phyloP scores from a whole-genome alignment of 2,797 vertebrate genomes.

The Streptopelia turtur region DNA sequence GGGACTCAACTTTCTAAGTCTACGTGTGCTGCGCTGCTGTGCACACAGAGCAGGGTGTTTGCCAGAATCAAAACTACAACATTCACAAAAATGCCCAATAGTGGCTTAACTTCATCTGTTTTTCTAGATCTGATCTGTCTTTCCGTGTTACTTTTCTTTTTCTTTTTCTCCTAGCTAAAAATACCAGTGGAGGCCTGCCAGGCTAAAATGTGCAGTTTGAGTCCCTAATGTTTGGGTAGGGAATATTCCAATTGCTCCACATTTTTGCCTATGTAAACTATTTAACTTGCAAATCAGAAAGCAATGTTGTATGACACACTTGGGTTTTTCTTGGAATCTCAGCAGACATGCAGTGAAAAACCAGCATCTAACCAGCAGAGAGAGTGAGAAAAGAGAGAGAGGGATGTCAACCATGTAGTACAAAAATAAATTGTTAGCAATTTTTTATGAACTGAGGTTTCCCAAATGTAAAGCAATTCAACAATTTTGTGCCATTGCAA shows the following conservation, averaged over 20 bases:
- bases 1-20: not conserved
- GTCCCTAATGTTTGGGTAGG: constrained; percentile 58
- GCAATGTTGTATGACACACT: constrained; percentile 71
- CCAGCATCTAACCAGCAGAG: constrained; percentile 24
- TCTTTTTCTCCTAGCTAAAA: constrained; percentile 17
- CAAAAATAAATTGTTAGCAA: constrained; percentile 67
- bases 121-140: constrained; percentile 31
- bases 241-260: constrained; percentile 64
- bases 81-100: not conserved
- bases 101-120: not conserved
- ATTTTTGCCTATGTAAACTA: constrained; percentile 70
- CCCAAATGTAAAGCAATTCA: constrained; percentile 72
- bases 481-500: constrained; percentile 60
- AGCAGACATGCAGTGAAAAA: constrained; percentile 58
- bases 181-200: constrained; percentile 60
- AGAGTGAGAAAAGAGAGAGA: constrained; percentile 15
- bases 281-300: constrained; percentile 75
- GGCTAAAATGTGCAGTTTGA: constrained; percentile 67
- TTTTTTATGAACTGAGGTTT: constrained; percentile 68
- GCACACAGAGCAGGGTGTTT: not conserved
- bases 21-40: not conserved
- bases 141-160: constrained; percentile 22
- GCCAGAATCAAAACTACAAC: not conserved
- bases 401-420: constrained; percentile 58
- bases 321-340: constrained; percentile 70